These are phyloP conservation scores for Alsophila aescularia DNA, from an alignment of 2,888 invertebrate genomes.

Conservation along the genomic window DNA sequence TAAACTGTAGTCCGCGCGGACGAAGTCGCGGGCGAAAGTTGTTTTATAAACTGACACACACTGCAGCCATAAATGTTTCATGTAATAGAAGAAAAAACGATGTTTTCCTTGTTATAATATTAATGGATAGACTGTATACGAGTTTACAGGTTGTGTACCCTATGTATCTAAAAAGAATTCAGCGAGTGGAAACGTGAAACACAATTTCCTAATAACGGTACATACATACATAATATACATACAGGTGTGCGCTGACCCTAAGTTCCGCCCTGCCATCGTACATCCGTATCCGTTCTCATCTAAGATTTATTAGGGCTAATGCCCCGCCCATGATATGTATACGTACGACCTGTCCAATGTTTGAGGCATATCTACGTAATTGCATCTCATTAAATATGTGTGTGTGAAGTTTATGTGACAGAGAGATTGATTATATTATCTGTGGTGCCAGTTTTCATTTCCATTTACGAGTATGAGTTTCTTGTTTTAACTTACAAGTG, in stretches of 20 bases:
- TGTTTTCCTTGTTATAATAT: too few species aligned
- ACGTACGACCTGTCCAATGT: not conserved
- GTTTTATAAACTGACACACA: too few species aligned
- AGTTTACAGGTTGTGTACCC: not conserved
- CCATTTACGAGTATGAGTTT: not conserved
- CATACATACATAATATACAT: too few species aligned
- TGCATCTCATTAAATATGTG: not conserved
- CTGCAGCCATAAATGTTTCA: too few species aligned
- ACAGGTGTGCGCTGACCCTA: conserved; percentile 5
- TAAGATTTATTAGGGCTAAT: conserved; percentile 23
- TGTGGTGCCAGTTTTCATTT: not conserved
- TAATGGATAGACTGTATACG: not conserved
- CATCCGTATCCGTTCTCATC: conserved; percentile 7
- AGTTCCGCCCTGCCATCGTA: conserved; percentile 7
- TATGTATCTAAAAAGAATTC: too few species aligned
- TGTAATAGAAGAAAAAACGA: too few species aligned
- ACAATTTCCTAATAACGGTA: not conserved
- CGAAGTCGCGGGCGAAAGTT: too few species aligned
- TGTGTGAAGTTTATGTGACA: not conserved
- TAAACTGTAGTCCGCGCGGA: too few species aligned
- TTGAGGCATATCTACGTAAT: not conserved
- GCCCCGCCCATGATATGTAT: not conserved
- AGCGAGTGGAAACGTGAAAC: not conserved
- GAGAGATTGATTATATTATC: not conserved
- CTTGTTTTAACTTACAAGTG: not conserved